Conservation (phyloP, 1,140 invertebrate genomes). For the Triops longicaudatus region DNA sequence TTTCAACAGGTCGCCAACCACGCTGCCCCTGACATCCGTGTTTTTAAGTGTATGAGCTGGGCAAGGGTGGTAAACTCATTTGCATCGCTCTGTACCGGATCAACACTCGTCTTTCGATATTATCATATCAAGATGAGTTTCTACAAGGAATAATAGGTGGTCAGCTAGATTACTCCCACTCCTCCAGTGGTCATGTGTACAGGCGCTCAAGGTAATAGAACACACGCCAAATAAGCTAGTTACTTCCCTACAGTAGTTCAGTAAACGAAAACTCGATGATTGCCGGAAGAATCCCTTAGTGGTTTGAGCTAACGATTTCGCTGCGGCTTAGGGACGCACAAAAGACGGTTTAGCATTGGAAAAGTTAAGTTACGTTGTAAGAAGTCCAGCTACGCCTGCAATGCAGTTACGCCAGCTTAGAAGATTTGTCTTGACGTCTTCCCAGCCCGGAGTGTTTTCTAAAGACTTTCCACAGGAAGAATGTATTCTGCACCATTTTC, state of each 20-base stretch:
- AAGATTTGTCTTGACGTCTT: too few relatives aligned
- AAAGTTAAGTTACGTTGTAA: too few relatives aligned
- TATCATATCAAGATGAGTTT: neutral
- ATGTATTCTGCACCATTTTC: too few relatives aligned
- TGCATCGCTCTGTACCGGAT: conserved; percentile 5
- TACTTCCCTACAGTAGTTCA: neutral
- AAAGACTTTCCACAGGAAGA: too few relatives aligned
- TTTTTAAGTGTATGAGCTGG: neutral
- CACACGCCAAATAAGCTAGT: neutral
- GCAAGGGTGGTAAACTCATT: neutral
- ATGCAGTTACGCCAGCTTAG: too few relatives aligned
- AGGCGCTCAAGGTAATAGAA: neutral
- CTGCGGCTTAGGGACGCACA: neutral
- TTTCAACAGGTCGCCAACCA: neutral
- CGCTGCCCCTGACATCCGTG: neutral
- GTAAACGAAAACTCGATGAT: neutral
- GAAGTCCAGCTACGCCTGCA: too few relatives aligned
- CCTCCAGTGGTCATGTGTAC: too few relatives aligned
- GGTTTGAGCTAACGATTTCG: neutral
- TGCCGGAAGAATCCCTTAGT: neutral
- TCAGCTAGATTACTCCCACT: too few relatives aligned
- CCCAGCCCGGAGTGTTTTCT: too few relatives aligned
- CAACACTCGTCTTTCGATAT: neutral
- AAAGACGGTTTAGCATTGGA: too few relatives aligned
- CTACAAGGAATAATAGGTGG: neutral